A percentile compares a stretch with the other conserved stretches of the same genome.
These are phyloP conservation scores for Patiria pectinifera DNA, from an alignment of 53 echinoderm and acorn worm species.

Conservation along the genomic window DNA sequence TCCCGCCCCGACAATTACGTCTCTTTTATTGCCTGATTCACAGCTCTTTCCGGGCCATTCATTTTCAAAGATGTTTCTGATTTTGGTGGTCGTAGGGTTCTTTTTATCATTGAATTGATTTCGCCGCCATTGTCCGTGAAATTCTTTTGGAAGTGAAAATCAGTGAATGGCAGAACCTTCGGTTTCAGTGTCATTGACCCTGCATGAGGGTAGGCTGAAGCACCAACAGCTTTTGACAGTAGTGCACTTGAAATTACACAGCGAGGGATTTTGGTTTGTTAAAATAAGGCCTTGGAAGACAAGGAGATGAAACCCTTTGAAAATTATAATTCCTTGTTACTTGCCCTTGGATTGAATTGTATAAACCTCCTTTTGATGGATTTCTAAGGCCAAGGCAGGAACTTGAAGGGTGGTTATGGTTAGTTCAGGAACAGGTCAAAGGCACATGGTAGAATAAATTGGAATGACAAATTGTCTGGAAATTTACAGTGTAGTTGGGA, in stretches of 20 bases:
- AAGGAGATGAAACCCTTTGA: not conserved
- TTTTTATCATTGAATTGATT: not conserved
- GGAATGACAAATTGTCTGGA: no score
- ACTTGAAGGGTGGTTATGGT: not conserved
- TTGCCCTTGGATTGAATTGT: no score
- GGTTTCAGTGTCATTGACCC: constrained; percentile 23
- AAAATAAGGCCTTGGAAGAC: not conserved
- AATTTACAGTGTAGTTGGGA: no score
- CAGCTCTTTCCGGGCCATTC: not conserved
- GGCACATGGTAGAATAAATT: no score
- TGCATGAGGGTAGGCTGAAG: not conserved
- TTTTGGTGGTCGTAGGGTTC: not conserved
- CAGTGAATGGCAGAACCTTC: constrained; percentile 4
- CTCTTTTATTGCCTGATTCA: not conserved
- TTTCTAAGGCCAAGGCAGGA: not conserved
- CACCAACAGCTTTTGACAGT: not conserved
- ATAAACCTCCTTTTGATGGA: not conserved
- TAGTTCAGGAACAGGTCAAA: not conserved
- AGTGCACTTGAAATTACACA: constrained; percentile 1
- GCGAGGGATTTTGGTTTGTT: not conserved
- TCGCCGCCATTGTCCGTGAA: not conserved
- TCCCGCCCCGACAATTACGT: not conserved
- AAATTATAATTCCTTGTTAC: not conserved
- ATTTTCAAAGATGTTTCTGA: not conserved
- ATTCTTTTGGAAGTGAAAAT: not conserved